These are phyloP conservation scores for Speoplatyrhinus poulsoni DNA, from an alignment of 2,113 vertebrate genomes.

Conservation along the genomic window DNA sequence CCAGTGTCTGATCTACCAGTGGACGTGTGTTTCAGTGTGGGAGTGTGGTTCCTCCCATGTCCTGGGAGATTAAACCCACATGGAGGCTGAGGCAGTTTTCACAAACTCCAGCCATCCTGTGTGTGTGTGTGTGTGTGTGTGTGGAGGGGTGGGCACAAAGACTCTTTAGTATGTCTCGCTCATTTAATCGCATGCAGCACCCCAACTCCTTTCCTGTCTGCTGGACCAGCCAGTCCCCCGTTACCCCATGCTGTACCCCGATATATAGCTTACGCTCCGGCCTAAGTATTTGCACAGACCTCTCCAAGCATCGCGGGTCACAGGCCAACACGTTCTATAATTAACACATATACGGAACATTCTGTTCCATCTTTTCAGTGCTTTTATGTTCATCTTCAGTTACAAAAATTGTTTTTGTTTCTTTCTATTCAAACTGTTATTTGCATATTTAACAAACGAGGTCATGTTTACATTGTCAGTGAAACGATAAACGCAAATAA, in stretches of 20 bases:
- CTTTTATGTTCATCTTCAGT: conserved; percentile 32
- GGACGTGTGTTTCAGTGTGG: not conserved
- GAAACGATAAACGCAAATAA: not conserved
- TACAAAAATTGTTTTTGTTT: not conserved
- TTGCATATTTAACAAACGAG: conserved; percentile 21
- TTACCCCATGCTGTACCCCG: conserved; percentile 9
- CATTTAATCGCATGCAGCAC: not conserved
- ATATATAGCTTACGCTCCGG: conserved; percentile 20
- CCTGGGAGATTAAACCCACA: not conserved
- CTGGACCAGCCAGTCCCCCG: not conserved
- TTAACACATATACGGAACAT: conserved; percentile 55
- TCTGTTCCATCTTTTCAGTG: conserved; percentile 24
- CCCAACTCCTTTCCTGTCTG: conserved; percentile 43
- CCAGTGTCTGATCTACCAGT: not conserved
- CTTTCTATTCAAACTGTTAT: not conserved
- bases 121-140: conserved; percentile 14
- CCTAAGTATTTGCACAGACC: not conserved
- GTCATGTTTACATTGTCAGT: conserved; percentile 31
- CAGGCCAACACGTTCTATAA: conserved; percentile 49
- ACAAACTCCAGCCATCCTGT: not conserved
- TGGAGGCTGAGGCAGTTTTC: not conserved
- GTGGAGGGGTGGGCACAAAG: conserved; percentile 46
- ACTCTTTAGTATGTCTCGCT: conserved; percentile 34
- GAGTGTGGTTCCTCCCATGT: not conserved
- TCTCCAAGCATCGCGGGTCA: conserved; percentile 9